Percentiles rank a stretch among this genome's conserved stretches.
Conservation (phyloP, 2,888 invertebrate species). For the Chymomyza caudatula region DNA sequence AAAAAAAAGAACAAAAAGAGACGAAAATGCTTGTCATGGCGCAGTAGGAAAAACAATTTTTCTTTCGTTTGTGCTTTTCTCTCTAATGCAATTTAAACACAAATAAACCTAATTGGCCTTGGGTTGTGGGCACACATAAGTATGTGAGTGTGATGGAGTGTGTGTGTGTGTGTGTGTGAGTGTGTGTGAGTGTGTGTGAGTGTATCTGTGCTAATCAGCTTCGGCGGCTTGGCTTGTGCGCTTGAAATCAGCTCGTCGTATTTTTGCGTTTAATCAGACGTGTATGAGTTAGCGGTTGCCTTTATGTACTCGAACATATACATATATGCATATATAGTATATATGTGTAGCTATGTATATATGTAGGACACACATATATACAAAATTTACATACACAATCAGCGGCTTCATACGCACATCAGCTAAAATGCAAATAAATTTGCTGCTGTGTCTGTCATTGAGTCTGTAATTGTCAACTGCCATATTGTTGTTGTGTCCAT, state of each 20-base stretch:
- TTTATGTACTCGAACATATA: slow-evolving; percentile 27
- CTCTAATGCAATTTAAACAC: slow-evolving; percentile 65
- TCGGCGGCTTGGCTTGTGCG: slow-evolving; percentile 52
- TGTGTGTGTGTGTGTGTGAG: slow-evolving; percentile 2
- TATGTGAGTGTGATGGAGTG: slow-evolving; percentile 10
- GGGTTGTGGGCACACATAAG: slow-evolving; percentile 8
- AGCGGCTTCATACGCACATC: slow-evolving; percentile 18
- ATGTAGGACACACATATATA: slow-evolving; percentile 10
- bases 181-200: slow-evolving; percentile 26
- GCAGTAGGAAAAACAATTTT: not conserved
- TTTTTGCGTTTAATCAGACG: slow-evolving; percentile 62
- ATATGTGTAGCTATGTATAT: slow-evolving; percentile 29
- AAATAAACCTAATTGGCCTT: slow-evolving; percentile 61
- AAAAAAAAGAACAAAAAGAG: not conserved
- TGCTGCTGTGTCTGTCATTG: slow-evolving; percentile 65
- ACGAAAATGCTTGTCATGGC: not conserved
- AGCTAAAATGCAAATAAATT: slow-evolving; percentile 66
- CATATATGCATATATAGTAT: slow-evolving; percentile 15
- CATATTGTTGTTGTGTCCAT: slow-evolving; percentile 46
- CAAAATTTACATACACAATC: slow-evolving; percentile 7
- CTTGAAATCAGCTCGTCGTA: slow-evolving; percentile 15
- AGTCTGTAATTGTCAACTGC: slow-evolving; percentile 65
- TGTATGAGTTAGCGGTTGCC: slow-evolving; percentile 49
- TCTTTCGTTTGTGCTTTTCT: slow-evolving; percentile 19
- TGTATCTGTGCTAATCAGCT: slow-evolving; percentile 57